Base-by-base conservation (phyloP, 2,113 vertebrate genomes). In the Nannobrachium achirus region DNA sequence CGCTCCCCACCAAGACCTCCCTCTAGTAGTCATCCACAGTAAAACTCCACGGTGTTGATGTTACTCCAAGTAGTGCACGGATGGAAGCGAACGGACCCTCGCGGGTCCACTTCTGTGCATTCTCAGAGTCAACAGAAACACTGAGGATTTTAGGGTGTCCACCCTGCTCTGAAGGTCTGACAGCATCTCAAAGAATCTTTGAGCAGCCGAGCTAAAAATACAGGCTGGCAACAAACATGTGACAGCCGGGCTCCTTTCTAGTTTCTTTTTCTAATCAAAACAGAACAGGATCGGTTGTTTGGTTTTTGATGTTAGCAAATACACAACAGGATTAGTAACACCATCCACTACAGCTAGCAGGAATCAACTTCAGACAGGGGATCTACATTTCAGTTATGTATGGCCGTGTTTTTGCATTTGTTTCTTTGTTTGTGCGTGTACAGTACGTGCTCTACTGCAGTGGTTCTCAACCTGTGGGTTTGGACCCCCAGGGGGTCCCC, bases 181-280 rank as follows among this genome's bases (percentile, higher is more conserved):
- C 79, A 78, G 83, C 44, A 79, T 73, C 81, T 77, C 69, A 74
- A 71, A 83, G 69, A 68, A 48, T 68, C 76, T 63, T 50, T 25
- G 39, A 66, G 70, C 45, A 79, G 63, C 71, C 8, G 6, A 58
- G 78, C 85, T 85, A 88, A 88, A 89, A 89, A 89, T 89, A 89
- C 61, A 74, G 56, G 39, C 79, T 25, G 15, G 52, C 68, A 42
- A 33, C 25, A 33, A 33, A 3, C 40, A 72, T 83, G 76, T 86
- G 78, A 86, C 71, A 65, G 72, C 68, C 25, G 25, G 25, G 25
- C 25, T 33, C 25, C 25, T 25, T 25, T 4, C 25, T 25, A 25
- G 4, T 59, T 76, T 83, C 70, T 80, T 86, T 84, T 73, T 49
- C 14, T 40, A 59, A 58, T 58, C 10, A 38, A 64, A 66, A 65